These are phyloP conservation scores for Macrobrachium nipponense DNA, from an alignment of 1,140 invertebrate genomes.

Conservation along the genomic window DNA sequence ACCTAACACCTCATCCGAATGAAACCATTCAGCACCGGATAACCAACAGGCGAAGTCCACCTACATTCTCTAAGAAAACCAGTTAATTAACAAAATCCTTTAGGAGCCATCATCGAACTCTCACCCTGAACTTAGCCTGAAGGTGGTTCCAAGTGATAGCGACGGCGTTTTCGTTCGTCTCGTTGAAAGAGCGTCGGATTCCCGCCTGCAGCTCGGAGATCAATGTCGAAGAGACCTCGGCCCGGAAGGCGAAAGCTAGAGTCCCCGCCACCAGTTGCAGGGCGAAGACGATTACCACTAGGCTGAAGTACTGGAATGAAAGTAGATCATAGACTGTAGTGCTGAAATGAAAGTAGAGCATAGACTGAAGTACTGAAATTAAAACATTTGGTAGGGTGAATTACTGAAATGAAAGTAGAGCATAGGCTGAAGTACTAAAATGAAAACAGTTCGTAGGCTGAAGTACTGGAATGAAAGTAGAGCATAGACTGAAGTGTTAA, in stretches of 20 bases:
- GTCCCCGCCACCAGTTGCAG: slow-evolving; percentile 83
- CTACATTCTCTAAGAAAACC: too few relatives aligned
- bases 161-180: slow-evolving; percentile 73
- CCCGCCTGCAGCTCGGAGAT: slow-evolving; percentile 77
- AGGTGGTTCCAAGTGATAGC: slow-evolving; percentile 80
- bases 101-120: not conserved
- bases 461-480: slow-evolving; percentile 79
- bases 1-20: too few relatives aligned
- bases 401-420: slow-evolving; percentile 75
- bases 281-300: slow-evolving; percentile 84
- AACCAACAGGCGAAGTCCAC: too few relatives aligned
- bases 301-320: slow-evolving; percentile 81
- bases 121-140: slow-evolving; percentile 75
- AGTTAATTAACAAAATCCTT: too few relatives aligned
- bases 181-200: slow-evolving; percentile 78
- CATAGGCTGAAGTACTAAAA: too few relatives aligned
- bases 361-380: too few relatives aligned
- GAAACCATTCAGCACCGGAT: too few relatives aligned
- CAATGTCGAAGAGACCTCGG: slow-evolving; percentile 76
- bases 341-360: slow-evolving; percentile 73
- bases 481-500: slow-evolving; percentile 82
- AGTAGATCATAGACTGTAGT: slow-evolving; percentile 76
- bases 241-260: slow-evolving; percentile 82
- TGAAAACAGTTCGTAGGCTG: too few relatives aligned
- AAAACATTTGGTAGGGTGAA: too few relatives aligned